phyloP scores from a whole-genome alignment of 2,888 invertebrate genomes.

The Leptinotarsa haldemani region DNA sequence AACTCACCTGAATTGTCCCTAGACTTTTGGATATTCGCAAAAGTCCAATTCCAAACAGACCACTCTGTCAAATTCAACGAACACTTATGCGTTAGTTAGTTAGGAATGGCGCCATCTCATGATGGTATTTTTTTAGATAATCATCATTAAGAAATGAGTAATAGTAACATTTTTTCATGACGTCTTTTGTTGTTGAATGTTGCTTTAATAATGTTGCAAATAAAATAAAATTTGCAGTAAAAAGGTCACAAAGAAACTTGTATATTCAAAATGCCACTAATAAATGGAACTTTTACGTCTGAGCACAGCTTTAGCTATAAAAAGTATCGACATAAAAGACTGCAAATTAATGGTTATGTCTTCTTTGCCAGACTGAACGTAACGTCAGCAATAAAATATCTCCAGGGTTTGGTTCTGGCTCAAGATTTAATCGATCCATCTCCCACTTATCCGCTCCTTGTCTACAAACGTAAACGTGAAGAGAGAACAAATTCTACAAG shows the following conservation, averaged over 20 bases:
- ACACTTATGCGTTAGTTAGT: no score
- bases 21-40: no score
- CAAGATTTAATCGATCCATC: conserved; percentile 3
- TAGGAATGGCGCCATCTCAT: no score
- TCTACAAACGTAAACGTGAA: not conserved
- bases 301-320: not conserved
- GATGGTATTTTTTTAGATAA: no score
- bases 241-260: no score
- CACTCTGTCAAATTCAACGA: no score
- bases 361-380: conserved; percentile 9
- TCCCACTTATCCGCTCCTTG: not conserved
- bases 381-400: not conserved
- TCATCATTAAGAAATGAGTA: no score
- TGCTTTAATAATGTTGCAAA: not conserved
- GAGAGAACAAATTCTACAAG: not conserved
- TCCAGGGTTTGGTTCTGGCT: not conserved
- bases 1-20: no score
- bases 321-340: not conserved
- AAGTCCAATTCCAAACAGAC: no score
- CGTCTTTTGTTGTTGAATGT: no score
- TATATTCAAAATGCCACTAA: no score
- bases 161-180: no score
- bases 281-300: not conserved
- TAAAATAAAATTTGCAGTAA: not conserved
- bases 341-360: not conserved